Percentiles rank a stretch among this genome's conserved stretches.
These are phyloP conservation scores for Vombatus ursinus DNA, from an alignment of 2,113 vertebrate species.

Conservation along the genomic window DNA sequence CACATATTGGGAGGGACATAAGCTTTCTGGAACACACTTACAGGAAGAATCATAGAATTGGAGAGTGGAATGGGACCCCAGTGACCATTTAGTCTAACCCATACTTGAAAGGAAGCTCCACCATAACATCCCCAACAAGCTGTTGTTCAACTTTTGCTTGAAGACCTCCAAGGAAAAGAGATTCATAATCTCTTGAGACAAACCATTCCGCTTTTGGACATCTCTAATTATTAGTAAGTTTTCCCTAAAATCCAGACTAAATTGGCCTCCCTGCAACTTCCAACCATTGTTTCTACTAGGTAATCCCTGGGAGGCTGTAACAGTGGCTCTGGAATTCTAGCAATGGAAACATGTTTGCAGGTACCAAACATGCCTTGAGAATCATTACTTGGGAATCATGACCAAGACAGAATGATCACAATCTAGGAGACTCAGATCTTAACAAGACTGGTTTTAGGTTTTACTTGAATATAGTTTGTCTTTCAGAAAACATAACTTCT, in stretches of 20 bases:
- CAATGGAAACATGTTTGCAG: too few species aligned
- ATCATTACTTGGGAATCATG: too few species aligned
- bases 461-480: too few species aligned
- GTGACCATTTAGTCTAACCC: background rate
- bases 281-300: background rate
- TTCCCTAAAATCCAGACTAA: background rate
- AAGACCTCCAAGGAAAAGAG: background rate
- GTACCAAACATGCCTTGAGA: too few species aligned
- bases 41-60: background rate
- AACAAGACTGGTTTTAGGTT: too few species aligned
- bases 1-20: background rate
- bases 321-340: too few species aligned
- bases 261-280: background rate
- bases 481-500: too few species aligned
- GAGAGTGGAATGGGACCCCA: background rate
- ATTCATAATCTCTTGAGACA: background rate
- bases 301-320: too few species aligned
- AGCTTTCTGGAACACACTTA: background rate
- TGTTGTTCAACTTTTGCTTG: background rate
- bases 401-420: too few species aligned
- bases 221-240: background rate
- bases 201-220: background rate
- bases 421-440: too few species aligned
- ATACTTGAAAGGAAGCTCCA: background rate
- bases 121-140: background rate